Conservation (phyloP, 2,888 invertebrate genomes). For the Orthonychiurus folsomi region DNA sequence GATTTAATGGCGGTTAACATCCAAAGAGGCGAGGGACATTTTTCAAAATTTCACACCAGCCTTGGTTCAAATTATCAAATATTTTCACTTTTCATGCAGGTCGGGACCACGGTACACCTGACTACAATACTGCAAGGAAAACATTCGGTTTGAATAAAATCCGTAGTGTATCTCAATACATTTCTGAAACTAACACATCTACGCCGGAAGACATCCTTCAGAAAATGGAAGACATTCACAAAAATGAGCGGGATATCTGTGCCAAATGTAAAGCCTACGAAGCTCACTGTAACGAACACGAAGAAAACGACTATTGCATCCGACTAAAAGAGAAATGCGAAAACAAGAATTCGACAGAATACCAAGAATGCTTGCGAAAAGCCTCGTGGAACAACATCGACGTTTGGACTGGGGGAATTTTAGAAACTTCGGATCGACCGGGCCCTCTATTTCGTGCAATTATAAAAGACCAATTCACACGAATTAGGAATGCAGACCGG, state of each 20-base stretch:
- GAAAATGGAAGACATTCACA: constrained; percentile 23
- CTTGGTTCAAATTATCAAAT: no score
- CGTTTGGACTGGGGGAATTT: constrained; percentile 52
- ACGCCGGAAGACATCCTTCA: constrained; percentile 21
- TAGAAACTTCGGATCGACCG: constrained; percentile 49
- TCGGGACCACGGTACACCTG: constrained; percentile 51
- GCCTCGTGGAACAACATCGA: constrained; percentile 48
- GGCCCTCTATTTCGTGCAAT: constrained; percentile 50
- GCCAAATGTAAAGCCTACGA: not conserved
- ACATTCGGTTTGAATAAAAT: constrained; percentile 46
- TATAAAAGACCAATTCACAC: constrained; percentile 50
- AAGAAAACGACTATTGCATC: not conserved
- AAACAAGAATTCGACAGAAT: not conserved
- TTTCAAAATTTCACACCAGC: constrained; percentile 1
- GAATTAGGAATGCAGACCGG: constrained; percentile 52
- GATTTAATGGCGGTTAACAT: constrained; percentile 55
- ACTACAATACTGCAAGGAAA: constrained; percentile 53
- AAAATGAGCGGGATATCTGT: not conserved
- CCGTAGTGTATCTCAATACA: constrained; percentile 42
- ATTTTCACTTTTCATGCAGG: no score
- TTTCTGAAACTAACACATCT: constrained; percentile 24
- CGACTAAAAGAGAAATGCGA: not conserved
- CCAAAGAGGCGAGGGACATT: constrained; percentile 44
- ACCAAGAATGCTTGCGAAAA: not conserved
- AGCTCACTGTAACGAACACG: not conserved